Evolutionary conservation across 2,797 vertebrate genomes (phyloP), one percentile per base, ranked within the genome.

Genomic region (Coluber constrictor): DNA sequence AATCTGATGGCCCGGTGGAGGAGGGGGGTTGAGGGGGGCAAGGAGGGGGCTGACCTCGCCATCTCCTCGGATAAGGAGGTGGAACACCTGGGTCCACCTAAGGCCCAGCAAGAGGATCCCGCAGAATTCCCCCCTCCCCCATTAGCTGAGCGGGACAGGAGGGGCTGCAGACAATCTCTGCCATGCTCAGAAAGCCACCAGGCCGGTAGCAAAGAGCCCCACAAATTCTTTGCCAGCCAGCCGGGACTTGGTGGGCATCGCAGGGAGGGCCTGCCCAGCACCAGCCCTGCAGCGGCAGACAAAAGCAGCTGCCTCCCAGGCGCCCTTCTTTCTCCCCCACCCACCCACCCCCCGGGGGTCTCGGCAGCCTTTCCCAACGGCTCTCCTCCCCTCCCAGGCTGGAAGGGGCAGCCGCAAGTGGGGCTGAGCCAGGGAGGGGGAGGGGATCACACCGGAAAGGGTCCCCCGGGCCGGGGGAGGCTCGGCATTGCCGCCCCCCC

Each of bases 61-160:
- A 70, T 16, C 66, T 11, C 10, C 60, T 66, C 29, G 8, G 66
- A 74, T 18, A 74, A 37, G 1, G 66, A 3, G 18, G n/a, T 37
- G n/a, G n/a, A 15, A 6, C n/a, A 6, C 13, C 6, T 32, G 66
- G 12, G 0, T 6, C 63, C 9, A 1, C 8, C 1, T 9, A 51
- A 51, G 51, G 51, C 51, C 29, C 29, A 1, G 12, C 5, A 32
- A 15, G 29, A 32, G 12, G 66, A 32, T 15, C 29, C 63, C n/a
- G 63, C 27, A 66, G 29, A 66, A 66, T 4, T 29, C 6, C 29
- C 4, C 29, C 29, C 63, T 27, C 13, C 13, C n/a, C 27, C 63
- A 16, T 70, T 7, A 70, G 66, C 66, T 32, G 29, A 70, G 13
- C 0, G 2, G 27, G 63, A n/a, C 27, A 2, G 0, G 11, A 29